Evolutionary conservation across 2,888 invertebrate genomes (phyloP).

Genomic region (Apantesis nais): DNA sequence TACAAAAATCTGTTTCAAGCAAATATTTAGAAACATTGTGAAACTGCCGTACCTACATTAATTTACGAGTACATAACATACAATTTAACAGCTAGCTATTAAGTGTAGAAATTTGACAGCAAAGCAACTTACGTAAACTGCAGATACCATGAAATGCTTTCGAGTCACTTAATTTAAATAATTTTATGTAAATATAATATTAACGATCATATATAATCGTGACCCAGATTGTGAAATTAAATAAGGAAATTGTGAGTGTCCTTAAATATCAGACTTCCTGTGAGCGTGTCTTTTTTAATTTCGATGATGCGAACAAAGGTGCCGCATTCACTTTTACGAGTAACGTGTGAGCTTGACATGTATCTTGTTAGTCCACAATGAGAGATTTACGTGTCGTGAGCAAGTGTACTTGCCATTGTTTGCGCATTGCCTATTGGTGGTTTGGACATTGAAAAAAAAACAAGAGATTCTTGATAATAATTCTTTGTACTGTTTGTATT

Average conservation of each 20-base stretch:
- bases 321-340: constrained; percentile 52
- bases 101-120: background rate
- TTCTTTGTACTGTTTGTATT: background rate
- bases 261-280: constrained; percentile 52
- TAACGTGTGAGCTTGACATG: constrained; percentile 29
- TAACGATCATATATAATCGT: constrained; percentile 33
- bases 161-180: constrained; percentile 35
- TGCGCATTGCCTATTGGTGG: constrained; percentile 18
- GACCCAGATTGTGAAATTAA: constrained; percentile 42
- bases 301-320: constrained; percentile 51
- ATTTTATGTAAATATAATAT: constrained; percentile 34
- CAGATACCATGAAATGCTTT: constrained; percentile 28
- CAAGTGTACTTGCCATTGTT: constrained; percentile 33
- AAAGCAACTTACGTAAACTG: constrained; percentile 32
- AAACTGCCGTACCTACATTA: background rate
- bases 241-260: constrained; percentile 54
- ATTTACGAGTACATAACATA: background rate
- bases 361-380: constrained; percentile 49
- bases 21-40: background rate
- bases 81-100: background rate
- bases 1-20: background rate
- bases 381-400: constrained; percentile 57
- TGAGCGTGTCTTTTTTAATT: constrained; percentile 47
- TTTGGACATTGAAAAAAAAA: constrained; percentile 6
- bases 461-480: background rate